Evolutionary conservation across 2,113 vertebrate species (phyloP), one percentile per base, ranked within the genome.

Genomic region (Leiothrix lutea): DNA sequence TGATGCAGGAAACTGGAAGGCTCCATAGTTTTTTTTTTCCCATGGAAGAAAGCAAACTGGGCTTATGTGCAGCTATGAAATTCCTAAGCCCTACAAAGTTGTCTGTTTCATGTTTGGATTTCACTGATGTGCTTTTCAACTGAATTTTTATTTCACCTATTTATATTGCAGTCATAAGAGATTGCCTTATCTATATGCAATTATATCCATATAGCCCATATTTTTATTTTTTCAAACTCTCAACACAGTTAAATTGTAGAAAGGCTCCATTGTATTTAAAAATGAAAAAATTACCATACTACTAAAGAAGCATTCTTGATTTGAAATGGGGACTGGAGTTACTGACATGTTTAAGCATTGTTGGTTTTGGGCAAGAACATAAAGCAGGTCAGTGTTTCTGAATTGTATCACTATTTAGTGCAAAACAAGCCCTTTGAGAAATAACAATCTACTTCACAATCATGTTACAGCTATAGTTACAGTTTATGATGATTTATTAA

Each of bases 401-500:
- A 92, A 22, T 83, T 88, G 51, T 61, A 51, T 38, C 33, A 67
- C 20, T 20, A 40, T 71, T 83, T 90, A 88, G 35, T 15, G 45
- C 33, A n/a, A 85, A 70, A 71, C 9, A 29, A 83, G n/a, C 8
- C 65, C 25, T 75, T 45, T 28, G 42, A 66, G 51, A 94, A 94
- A 93, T n/a, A 64, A 9, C 40, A 65, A 62, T 57, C 22, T 78
- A 14, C 40, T 82, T 82, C 89, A 81, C 36, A 69, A 74, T 81
- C 18, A 20, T 56, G 17, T 81, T 60, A 19, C 24, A 13, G 21
- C 23, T 86, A 58, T 54, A 80, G 56, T 61, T 91, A 33, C 35
- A 61, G 40, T 78, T 94, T 82, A 53, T 72, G 79, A 89, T 95
- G 69, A 92, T 94, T 95, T 96, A 93, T 97, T 96, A 96, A 96